Evolutionary conservation across 1,140 invertebrate genomes (phyloP), one percentile per base, ranked within the genome.

Genomic region (Schlechtendalia chinensis): DNA sequence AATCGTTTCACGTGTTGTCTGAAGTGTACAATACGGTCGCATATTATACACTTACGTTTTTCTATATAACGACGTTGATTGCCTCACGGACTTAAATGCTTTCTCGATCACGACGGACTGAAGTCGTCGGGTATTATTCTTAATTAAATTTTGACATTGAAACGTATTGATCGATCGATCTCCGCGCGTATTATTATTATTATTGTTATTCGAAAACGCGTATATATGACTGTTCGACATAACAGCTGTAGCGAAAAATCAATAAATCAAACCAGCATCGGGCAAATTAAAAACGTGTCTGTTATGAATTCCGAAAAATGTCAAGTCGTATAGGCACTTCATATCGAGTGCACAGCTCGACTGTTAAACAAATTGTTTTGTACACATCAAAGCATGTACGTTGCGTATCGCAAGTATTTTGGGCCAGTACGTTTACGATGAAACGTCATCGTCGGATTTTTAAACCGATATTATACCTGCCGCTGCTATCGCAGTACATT

Each of bases 101-200:
- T 69, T 69, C 67, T 69, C 67, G 22, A 69, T 50, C 67, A 69
- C 67, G 67, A 69, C 39, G 39, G 16, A 22, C 0, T 12, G 8
- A 17, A 12, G 67, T 50, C 12, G 45, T 69, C 67, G 10, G 67
- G 22, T 50, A 50, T 69, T 50, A 50, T 69, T 69, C 22, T 39
- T 69, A 69, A 69, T 69, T 69, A 50, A 47, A 27, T 69, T 3
- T 24, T 3, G 67, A 50, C 67, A 50, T 69, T 50, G 39, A 24
- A 69, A 69, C 47, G 67, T 24, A 50, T 69, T 19, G 39, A 27
- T 69, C 65, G 65, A 47, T 47, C 65, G 22, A 14, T n/a, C 27
- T 39, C 12, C n/a, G 65, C 12, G 65, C 16, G 10, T 54, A 54
- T 4, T n/a, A n/a, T n/a, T n/a, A n/a, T n/a, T n/a, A n/a, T n/a